Base-by-base conservation (phyloP, 2,113 vertebrate genomes). In the Passer montanus region DNA sequence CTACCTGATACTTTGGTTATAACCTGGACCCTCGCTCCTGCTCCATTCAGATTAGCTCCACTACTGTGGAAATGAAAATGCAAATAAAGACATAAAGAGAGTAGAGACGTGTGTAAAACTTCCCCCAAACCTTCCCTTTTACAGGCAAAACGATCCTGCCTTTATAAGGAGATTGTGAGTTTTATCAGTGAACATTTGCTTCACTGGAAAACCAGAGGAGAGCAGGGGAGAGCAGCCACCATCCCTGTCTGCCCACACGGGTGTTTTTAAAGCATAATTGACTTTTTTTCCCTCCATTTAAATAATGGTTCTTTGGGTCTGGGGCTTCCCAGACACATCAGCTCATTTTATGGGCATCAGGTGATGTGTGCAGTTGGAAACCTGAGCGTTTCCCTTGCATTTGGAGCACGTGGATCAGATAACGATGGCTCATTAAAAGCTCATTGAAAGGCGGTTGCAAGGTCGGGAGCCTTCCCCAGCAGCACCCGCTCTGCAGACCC, bases 261-360 rank as follows among this genome's bases (percentile, higher is more conserved):
- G 58, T 46, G 50, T 26, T 83, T 94, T 67, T 35, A 70, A 79
- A 87, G 53, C 59, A 39, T 49, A 53, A 66, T 83, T 66, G 72
- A 47, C 67, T 79, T 69, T 27, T 64, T 16, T 4, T 0, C 1
- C 35, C 35, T 24, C 21, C 47, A 26, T 63, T 78, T 59, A 74
- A 87, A 91, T 85, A 68, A 52, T 10, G 18, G 76, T 88, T 70
- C 92, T 93, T 77, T 37, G 88, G 90, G 84, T 84, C 91, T 94
- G 69, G 91, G 84, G 82, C 92, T 96, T 94, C 95, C 92, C 88
- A 97, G 95, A 96, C 96, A 96, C 92, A 96, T 94, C 93, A 92
- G 82, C 79, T 72, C 39, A 0, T 86, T 97, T 96, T 93, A 96
- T 20, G 93, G 84, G 93, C 94, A 92, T 94, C 90, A 81, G 95